Percentiles rank a stretch among this genome's conserved stretches.
These are phyloP conservation scores for Phalacrocorax pelagicus DNA, from an alignment of 2,113 vertebrate genomes.

Conservation along the genomic window DNA sequence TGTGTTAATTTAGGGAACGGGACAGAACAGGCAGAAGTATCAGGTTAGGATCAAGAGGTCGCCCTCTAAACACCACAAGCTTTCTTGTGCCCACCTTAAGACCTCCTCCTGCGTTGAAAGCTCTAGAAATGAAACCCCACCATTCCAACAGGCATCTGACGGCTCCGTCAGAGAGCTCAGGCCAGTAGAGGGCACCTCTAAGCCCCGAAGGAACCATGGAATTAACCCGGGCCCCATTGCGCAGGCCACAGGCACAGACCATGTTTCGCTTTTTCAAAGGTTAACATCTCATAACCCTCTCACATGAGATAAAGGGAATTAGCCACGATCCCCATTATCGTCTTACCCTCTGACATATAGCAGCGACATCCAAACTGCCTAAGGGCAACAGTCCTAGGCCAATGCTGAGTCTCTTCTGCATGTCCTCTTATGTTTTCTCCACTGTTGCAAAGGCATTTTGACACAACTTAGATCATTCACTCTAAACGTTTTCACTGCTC, in stretches of 20 bases:
- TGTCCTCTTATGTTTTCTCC: neutral
- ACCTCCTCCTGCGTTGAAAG: neutral
- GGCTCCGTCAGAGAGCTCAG: neutral
- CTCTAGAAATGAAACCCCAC: neutral
- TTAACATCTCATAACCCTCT: neutral
- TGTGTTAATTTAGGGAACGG: neutral
- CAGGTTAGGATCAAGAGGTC: neutral
- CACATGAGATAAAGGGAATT: neutral
- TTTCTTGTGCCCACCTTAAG: neutral
- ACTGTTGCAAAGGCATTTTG: neutral
- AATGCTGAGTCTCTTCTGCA: neutral
- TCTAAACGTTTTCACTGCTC: neutral
- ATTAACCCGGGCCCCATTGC: neutral
- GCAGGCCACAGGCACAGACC: neutral
- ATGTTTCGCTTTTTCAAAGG: neutral
- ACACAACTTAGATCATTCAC: neutral
- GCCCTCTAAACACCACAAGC: neutral
- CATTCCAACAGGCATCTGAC: neutral
- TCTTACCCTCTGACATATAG: neutral
- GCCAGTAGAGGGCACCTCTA: neutral
- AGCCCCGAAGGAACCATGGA: neutral
- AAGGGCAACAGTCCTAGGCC: neutral
- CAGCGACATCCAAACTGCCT: neutral
- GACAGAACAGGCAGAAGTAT: neutral
- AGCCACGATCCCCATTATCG: accelerated